These are phyloP conservation scores for Hypolimnas misippus DNA, from an alignment of 2,888 invertebrate species.

Conservation along the genomic window DNA sequence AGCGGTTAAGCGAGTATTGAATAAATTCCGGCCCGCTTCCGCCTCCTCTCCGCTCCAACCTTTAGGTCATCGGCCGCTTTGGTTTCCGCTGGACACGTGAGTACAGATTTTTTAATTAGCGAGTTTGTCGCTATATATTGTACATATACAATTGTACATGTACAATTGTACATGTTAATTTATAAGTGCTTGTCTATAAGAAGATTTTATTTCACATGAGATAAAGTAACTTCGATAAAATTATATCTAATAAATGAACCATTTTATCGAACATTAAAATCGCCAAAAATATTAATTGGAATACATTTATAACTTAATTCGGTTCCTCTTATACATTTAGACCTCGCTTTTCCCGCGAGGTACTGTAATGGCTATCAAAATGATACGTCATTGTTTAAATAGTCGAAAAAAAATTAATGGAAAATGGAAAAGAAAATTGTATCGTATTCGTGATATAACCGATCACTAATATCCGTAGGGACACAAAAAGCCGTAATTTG, in stretches of 20 bases:
- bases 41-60: slow-evolving; percentile 62
- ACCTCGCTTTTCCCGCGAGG: background rate
- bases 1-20: slow-evolving; percentile 62
- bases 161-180: too few relatives aligned
- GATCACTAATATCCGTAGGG: background rate
- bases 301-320: background rate
- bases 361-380: background rate
- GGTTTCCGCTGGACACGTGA: slow-evolving; percentile 69
- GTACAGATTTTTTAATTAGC: slow-evolving; percentile 48
- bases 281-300: too few relatives aligned
- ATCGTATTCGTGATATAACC: background rate
- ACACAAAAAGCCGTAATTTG: background rate
- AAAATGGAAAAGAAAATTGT: background rate
- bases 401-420: background rate
- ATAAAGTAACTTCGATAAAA: too few relatives aligned
- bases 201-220: too few relatives aligned
- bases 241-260: too few relatives aligned
- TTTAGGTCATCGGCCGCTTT: slow-evolving; percentile 59
- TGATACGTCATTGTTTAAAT: background rate
- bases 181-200: too few relatives aligned
- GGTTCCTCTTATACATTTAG: background rate
- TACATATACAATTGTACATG: too few relatives aligned
- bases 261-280: too few relatives aligned
- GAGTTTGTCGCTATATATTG: too few relatives aligned
- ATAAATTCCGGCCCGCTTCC: slow-evolving; percentile 63